Base-by-base conservation (phyloP, 2,888 invertebrate species). In the Zygogramma bicolorata region DNA sequence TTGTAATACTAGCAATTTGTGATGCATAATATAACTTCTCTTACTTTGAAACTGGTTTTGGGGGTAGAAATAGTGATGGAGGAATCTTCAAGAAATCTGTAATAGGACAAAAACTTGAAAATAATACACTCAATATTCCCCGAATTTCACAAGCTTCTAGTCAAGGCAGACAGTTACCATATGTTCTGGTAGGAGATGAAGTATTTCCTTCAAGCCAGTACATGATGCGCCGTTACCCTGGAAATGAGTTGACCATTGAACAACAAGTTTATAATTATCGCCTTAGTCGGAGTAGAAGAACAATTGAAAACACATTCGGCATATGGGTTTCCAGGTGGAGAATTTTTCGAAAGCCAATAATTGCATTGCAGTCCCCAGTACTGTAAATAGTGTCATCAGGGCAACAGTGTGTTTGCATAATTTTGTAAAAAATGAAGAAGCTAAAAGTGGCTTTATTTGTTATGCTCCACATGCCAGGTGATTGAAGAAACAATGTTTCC, bases 251-350 rank as follows among this genome's bases (percentile, higher is more conserved):
- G n/a, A n/a, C n/a, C n/a, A n/a, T n/a, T n/a, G n/a, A n/a, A n/a
- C n/a, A n/a, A n/a, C n/a, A n/a, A n/a, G n/a, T n/a, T n/a, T n/a
- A n/a, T n/a, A n/a, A n/a, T n/a, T n/a, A n/a, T n/a, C n/a, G n/a
- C n/a, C n/a, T n/a, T n/a, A n/a, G n/a, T n/a, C n/a, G n/a, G n/a
- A n/a, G n/a, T n/a, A n/a, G n/a, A n/a, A n/a, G n/a, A n/a, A n/a
- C n/a, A n/a, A 53, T 53, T 53, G 7, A 20, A 53, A 53, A 18
- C 53, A 53, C 53, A 53, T 53, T 53, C 20, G 53, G 20, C 53
- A 53, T 53, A 53, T 53, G 53, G 53, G 53, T 53, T 53, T 53
- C 53, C 22, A 53, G 53, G 53, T 20, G 53, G 53, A 53, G 53
- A 53, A 53, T 53, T 53, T 53, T 53, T 53, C 53, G 53, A 15